Evolutionary conservation across 2,888 invertebrate genomes (phyloP), one percentile per base, ranked within the genome.

Genomic region (Campaea margaritaria): DNA sequence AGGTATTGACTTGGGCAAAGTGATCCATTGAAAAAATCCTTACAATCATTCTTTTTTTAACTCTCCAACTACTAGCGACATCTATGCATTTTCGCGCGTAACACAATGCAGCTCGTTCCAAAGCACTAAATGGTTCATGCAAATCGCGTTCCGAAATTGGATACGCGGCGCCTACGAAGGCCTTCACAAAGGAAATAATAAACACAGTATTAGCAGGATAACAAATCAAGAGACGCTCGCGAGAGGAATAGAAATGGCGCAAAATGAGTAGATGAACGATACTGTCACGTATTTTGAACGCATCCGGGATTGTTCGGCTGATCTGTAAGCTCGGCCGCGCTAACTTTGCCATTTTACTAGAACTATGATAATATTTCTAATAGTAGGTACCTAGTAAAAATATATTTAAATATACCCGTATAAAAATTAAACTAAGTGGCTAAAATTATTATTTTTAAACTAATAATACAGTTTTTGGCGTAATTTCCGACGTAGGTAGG

Each of bases 181-280:
- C 53, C 57, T 67, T 58, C 62, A 51, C 60, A 54, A 54, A 75
- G 76, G 75, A 81, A 79, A 80, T 75, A 80, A 81, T 84, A 80
- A 78, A 76, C 75, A 75, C 69, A 69, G 72, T 78, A 82, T 81
- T 81, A 83, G 76, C 70, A 73, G 78, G 76, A 79, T 79, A 81
- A 82, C 81, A 83, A 84, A 86, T 83, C 79, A 83, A 78, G 70
- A 56, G 43, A 61, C 54, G 68, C 51, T 62, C 77, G 79, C 65
- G 59, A 34, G 45, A 53, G 43, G 86, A 82, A 86, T 86, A 80
- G 78, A 76, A 86, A 86, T 85, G 55, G 75, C 58, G 47, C 50
- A 55, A 72, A 84, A 85, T 83, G 76, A 85, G 78, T 59, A 60
- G 57, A 59, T 58, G 53, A n/a, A 51, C 70, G 71, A 65, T 70